phyloP scores from a whole-genome alignment of 2,888 invertebrate genomes.

The Lycia hirtaria region DNA sequence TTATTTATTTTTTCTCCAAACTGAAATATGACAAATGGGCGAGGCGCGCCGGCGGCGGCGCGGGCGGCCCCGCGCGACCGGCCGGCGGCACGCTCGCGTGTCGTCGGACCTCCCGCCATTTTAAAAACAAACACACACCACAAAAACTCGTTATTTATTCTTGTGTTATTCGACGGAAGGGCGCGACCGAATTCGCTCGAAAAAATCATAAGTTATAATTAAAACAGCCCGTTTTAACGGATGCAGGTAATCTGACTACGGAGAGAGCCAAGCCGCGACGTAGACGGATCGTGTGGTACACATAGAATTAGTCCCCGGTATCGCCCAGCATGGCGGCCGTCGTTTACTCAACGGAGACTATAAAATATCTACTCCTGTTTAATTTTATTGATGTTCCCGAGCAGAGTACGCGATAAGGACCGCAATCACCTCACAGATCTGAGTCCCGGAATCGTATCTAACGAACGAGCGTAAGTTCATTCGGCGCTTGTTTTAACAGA shows the following conservation, averaged over 20 bases:
- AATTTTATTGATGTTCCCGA: slow-evolving; percentile 52
- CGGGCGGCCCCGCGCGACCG: slow-evolving; percentile 30
- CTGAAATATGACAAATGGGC: slow-evolving; percentile 84
- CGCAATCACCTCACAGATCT: slow-evolving; percentile 66
- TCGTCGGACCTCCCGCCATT: slow-evolving; percentile 86
- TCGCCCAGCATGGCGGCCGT: slow-evolving; percentile 15
- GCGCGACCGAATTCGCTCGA: slow-evolving; percentile 81
- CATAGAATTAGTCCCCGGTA: too few species aligned
- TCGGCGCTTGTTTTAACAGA: slow-evolving; percentile 82
- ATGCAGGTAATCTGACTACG: slow-evolving; percentile 14
- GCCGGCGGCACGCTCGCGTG: slow-evolving; percentile 70
- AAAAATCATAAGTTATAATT: slow-evolving; percentile 84
- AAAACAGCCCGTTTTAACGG: slow-evolving; percentile 68
- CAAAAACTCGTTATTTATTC: slow-evolving; percentile 84
- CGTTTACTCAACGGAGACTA: slow-evolving; percentile 8
- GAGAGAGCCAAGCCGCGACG: too few species aligned
- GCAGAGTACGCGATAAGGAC: slow-evolving; percentile 63
- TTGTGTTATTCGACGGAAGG: slow-evolving; percentile 80
- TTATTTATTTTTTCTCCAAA: slow-evolving; percentile 82
- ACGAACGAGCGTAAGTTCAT: slow-evolving; percentile 67
- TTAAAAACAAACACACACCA: slow-evolving; percentile 84
- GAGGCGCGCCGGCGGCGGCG: slow-evolving; percentile 63
- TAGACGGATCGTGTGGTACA: too few species aligned
- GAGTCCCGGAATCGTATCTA: slow-evolving; percentile 64
- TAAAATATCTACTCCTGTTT: slow-evolving; percentile 32